Conservation (phyloP, 2,113 vertebrate genomes). For the Burhinus oedicnemus region DNA sequence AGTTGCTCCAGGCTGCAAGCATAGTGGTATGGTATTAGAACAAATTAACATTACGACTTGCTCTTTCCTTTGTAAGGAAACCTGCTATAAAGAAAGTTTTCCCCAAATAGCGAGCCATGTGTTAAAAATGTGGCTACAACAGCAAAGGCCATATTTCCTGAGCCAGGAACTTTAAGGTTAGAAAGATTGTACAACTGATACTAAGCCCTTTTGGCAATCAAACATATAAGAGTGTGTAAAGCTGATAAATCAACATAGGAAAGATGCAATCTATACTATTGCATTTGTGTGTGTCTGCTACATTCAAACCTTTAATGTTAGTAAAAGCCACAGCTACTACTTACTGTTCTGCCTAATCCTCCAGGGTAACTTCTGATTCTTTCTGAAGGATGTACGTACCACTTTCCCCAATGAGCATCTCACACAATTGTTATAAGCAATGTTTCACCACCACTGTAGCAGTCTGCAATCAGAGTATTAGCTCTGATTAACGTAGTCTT, state of each 20-base stretch:
- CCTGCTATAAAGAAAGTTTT: conserved; percentile 40
- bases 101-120: conserved; percentile 45
- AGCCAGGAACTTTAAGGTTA: conserved; percentile 75
- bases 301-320: conserved; percentile 17
- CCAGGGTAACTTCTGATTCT: neutral
- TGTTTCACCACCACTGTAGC: conserved; percentile 42
- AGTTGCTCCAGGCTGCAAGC: conserved; percentile 69
- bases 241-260: conserved; percentile 48
- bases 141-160: conserved; percentile 80
- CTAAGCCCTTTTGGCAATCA: conserved; percentile 80
- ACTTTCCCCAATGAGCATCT: neutral
- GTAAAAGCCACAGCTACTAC: neutral
- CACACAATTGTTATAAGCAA: neutral
- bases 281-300: conserved; percentile 45
- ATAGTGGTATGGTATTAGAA: conserved; percentile 62
- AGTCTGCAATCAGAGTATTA: conserved; percentile 52
- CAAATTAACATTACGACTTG: conserved; percentile 45
- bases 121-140: conserved; percentile 71
- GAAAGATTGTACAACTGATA: conserved; percentile 75
- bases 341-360: conserved; percentile 5
- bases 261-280: conserved; percentile 31
- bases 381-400: conserved; percentile 10
- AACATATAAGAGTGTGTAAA: conserved; percentile 36
- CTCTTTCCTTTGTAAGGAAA: conserved; percentile 61
- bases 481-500: conserved; percentile 37